Percentiles rank a stretch among this genome's conserved stretches.
These are phyloP conservation scores for Lumbricus terrestris DNA, from an alignment of 2,888 invertebrate species.

Conservation along the genomic window DNA sequence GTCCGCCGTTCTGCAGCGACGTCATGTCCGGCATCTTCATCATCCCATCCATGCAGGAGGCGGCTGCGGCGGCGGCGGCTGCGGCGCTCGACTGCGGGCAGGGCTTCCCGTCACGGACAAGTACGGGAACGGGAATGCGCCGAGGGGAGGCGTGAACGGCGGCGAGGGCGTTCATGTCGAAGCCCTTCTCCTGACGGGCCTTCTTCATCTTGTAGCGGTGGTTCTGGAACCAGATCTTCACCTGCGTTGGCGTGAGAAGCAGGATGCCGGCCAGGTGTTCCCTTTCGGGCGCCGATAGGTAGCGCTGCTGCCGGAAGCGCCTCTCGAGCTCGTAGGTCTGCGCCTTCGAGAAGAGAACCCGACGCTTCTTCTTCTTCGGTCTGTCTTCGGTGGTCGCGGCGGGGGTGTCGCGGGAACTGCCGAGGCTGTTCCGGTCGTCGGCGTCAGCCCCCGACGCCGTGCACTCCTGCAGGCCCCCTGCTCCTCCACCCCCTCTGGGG, in stretches of 20 bases:
- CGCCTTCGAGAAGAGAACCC: slow-evolving; percentile 94
- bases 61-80: background rate
- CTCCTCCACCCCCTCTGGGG: no score
- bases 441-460: background rate
- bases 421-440: slow-evolving; percentile 7
- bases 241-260: slow-evolving; percentile 90
- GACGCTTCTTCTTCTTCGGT: slow-evolving; percentile 71
- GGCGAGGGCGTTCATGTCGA: slow-evolving; percentile 11
- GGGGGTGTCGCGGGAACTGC: slow-evolving; percentile 19
- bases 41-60: background rate
- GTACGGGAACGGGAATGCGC: slow-evolving; percentile 56
- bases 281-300: slow-evolving; percentile 92
- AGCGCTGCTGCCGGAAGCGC: slow-evolving; percentile 95
- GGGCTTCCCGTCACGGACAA: slow-evolving; percentile 60
- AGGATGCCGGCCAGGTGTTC: slow-evolving; percentile 94
- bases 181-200: slow-evolving; percentile 93
- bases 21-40: slow-evolving; percentile 6
- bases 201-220: slow-evolving; percentile 99
- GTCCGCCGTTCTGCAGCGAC: slow-evolving; percentile 14
- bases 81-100: slow-evolving; percentile 40
- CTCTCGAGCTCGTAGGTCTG: slow-evolving; percentile 95
- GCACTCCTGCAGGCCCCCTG: no score
- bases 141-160: slow-evolving; percentile 44
- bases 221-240: slow-evolving; percentile 99
- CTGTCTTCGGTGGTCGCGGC: background rate